phyloP scores from a whole-genome alignment of 2,888 invertebrate species.

The Trissolcus japonicus region DNA sequence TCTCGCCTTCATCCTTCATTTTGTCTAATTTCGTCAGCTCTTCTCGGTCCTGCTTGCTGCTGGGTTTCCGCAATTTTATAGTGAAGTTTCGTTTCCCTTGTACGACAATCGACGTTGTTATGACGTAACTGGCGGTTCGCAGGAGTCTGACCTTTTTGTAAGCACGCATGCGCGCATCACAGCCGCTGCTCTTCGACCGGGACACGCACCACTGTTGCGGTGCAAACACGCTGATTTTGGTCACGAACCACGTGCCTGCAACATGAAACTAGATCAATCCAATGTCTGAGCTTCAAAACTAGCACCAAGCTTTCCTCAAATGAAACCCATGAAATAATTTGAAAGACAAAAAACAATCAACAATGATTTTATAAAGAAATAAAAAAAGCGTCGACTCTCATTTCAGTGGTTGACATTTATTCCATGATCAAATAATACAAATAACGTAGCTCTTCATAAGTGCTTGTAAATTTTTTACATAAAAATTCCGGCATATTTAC shows the following conservation, averaged over 20 bases:
- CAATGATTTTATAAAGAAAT: background rate
- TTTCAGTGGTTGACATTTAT: constrained; percentile 16
- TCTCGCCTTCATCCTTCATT: background rate
- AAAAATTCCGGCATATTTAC: constrained; percentile 21
- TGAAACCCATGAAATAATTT: too few relatives aligned
- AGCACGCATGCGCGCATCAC: constrained; percentile 18
- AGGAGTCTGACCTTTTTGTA: constrained; percentile 12
- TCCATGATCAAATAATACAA: constrained; percentile 30
- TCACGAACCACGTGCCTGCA: constrained; percentile 72
- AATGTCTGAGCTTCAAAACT: background rate
- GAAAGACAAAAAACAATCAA: too few relatives aligned
- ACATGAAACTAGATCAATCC: constrained; percentile 25
- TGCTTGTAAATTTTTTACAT: constrained; percentile 19
- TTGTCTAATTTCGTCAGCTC: background rate
- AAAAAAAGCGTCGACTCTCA: background rate
- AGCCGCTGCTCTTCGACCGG: constrained; percentile 60
- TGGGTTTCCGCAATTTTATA: constrained; percentile 1
- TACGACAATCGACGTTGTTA: constrained; percentile 10
- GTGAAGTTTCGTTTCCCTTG: constrained; percentile 6
- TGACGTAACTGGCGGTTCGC: constrained; percentile 19
- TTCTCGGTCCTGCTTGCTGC: background rate
- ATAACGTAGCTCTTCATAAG: constrained; percentile 15
- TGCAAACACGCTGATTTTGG: constrained; percentile 69
- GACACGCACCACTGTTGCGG: constrained; percentile 62
- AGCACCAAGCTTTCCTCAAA: too few relatives aligned